Conservation (phyloP, 2,888 invertebrate species). For the Parnassius mnemosyne region DNA sequence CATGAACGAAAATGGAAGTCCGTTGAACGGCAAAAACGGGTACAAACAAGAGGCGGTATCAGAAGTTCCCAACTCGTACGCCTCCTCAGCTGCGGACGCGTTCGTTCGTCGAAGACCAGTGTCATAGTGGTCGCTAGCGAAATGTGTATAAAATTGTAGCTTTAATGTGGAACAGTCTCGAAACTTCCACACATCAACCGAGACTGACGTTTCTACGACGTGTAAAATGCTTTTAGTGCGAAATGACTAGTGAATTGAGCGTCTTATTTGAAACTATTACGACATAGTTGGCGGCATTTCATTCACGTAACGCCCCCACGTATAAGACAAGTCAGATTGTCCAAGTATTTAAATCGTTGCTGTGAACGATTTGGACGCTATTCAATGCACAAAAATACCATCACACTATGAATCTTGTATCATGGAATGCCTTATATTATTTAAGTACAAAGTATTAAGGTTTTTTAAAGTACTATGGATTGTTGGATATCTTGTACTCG, state of each 20-base stretch:
- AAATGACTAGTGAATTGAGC: not conserved
- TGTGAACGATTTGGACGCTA: constrained; percentile 38
- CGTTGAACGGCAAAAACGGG: constrained; percentile 61
- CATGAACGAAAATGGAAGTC: constrained; percentile 68
- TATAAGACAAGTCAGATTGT: not conserved
- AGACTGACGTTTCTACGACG: constrained; percentile 1
- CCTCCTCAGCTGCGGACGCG: constrained; percentile 69
- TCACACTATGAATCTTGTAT: constrained; percentile 43
- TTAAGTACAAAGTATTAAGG: constrained; percentile 54
- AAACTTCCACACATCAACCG: constrained; percentile 9
- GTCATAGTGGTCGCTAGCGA: constrained; percentile 43
- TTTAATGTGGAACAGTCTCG: constrained; percentile 17
- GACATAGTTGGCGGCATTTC: constrained; percentile 24
- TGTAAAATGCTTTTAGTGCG: constrained; percentile 14
- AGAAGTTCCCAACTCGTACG: constrained; percentile 67
- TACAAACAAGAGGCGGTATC: constrained; percentile 72
- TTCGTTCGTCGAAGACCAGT: constrained; percentile 66
- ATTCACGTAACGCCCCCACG: constrained; percentile 26
- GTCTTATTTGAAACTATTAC: constrained; percentile 4
- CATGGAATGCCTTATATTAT: constrained; percentile 62
- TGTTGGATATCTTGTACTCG: constrained; percentile 35
- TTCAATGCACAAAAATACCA: constrained; percentile 57
- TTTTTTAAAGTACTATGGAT: constrained; percentile 16
- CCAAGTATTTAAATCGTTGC: constrained; percentile 1
- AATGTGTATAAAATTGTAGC: constrained; percentile 6